phyloP scores from a whole-genome alignment of 92 coral and sea anemone genomes.

The Actinernus sp. region DNA sequence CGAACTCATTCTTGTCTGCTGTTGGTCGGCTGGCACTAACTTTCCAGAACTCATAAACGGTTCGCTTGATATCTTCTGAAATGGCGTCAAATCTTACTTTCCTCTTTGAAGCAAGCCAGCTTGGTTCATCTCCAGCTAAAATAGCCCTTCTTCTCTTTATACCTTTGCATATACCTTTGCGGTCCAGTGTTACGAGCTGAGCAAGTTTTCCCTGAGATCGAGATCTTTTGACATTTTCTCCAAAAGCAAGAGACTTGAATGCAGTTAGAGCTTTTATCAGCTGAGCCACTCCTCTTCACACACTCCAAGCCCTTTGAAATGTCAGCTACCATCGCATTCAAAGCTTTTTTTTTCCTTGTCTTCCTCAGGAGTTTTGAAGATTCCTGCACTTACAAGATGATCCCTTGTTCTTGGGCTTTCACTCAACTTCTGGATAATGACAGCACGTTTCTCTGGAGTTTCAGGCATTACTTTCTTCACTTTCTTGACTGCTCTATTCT shows the following conservation, averaged over 20 bases:
- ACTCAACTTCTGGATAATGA: slow-evolving; percentile 1
- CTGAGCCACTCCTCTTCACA: slow-evolving; percentile 20
- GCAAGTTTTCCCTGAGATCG: slow-evolving; percentile 14
- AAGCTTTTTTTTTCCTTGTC: slow-evolving; percentile 17
- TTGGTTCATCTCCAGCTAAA: slow-evolving; percentile 7
- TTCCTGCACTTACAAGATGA: slow-evolving; percentile 11
- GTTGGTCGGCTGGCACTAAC: slow-evolving; percentile 8
- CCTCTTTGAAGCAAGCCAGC: slow-evolving; percentile 9
- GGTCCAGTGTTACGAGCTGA: slow-evolving; percentile 16
- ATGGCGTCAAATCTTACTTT: slow-evolving; percentile 7
- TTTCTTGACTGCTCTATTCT: slow-evolving; percentile 32
- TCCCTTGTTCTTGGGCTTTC: slow-evolving; percentile 35
- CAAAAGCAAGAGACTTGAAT: slow-evolving; percentile 42
- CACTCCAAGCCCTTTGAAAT: slow-evolving; percentile 7
- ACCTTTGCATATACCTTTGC: slow-evolving; percentile 19
- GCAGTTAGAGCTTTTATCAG: slow-evolving; percentile 19
- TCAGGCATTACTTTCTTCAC: slow-evolving; percentile 5
- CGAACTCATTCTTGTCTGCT: slow-evolving; percentile 12
- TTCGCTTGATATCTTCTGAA: slow-evolving; percentile 11
- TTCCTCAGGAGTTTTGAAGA: slow-evolving; percentile 22
- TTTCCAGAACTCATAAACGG: slow-evolving; percentile 17
- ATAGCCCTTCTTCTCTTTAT: slow-evolving; percentile 4
- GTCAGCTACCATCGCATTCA: slow-evolving; percentile 40
- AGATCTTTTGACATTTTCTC: slow-evolving; percentile 2
- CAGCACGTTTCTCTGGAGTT: slow-evolving; percentile 18